Conservation (phyloP, 2,113 vertebrate species). For the Tragelaphus scriptus region DNA sequence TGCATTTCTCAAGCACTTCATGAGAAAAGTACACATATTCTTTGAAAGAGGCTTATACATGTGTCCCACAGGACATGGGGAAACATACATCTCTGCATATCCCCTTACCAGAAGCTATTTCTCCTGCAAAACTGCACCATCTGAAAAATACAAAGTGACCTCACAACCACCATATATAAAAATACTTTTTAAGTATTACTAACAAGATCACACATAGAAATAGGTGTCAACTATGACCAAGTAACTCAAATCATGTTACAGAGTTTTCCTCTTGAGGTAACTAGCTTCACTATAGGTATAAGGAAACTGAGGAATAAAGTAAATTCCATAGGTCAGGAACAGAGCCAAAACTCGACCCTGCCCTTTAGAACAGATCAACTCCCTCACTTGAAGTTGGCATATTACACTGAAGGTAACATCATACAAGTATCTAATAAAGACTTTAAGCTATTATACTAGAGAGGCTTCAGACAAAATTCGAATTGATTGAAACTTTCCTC, state of each 20-base stretch:
- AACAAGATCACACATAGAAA: not conserved
- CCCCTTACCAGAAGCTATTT: not conserved
- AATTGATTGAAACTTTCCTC: conserved; percentile 69
- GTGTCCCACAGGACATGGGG: not conserved
- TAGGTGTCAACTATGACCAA: not conserved
- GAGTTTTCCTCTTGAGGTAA: not conserved
- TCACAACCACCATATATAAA: not conserved
- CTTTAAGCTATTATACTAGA: conserved; percentile 65
- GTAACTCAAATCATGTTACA: not conserved
- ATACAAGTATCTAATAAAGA: conserved; percentile 59
- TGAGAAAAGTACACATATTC: not conserved
- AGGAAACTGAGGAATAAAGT: not conserved
- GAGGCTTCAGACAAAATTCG: conserved; percentile 66
- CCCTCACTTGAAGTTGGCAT: conserved; percentile 48
- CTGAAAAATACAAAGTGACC: not conserved
- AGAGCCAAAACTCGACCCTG: conserved; percentile 8
- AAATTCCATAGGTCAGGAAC: conserved; percentile 16
- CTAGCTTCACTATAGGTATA: not conserved
- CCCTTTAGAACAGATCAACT: conserved; percentile 29
- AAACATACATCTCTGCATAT: not conserved
- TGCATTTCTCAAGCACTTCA: not conserved
- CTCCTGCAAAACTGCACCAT: not conserved
- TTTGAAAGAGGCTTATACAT: not conserved
- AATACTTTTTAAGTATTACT: not conserved
- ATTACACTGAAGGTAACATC: conserved; percentile 60